Base-by-base conservation (phyloP, 2,888 invertebrate species). In the Euzophera pinguis region DNA sequence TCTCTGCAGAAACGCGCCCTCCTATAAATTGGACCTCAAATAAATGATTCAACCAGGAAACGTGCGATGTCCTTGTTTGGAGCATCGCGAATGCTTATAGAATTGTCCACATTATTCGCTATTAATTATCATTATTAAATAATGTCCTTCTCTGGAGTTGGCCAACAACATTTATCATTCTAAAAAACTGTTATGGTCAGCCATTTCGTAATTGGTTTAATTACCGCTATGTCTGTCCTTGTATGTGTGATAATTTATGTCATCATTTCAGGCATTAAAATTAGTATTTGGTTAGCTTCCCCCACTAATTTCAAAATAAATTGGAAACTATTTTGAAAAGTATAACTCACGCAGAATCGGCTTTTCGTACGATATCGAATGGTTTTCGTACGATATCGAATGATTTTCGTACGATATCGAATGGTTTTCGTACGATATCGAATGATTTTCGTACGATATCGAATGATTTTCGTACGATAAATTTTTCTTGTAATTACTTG, bases 11-110 rank as follows among this genome's bases (percentile, higher is more conserved):
- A 22, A 22, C 22, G 22, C 22, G 22, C 3, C 32, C 38, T 14
- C 64, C 62, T 57, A 34, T 69, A 22, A 55, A 73, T 69, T 74
- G 61, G 47, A 39, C 62, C 64, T 63, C 58, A 59, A 57, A 51
- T 57, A 56, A 67, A 61, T 87, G 85, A 86, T 74, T 85, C 87
- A 89, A 89, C 80, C 67, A 87, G 89, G 89, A 89, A 89, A 81
- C 76, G 69, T 65, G 65, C 66, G 55, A 63, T 75, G 85, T 84
- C 88, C 89, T 88, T 88, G 87, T 87, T 84, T 73, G 86, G 84
- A 64, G 64, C 80, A 81, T 81, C 79, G 77, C 81, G 74, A 81
- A 84, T 83, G 80, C 78, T 70, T 75, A 60, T 72, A 70, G 81
- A 80, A 83, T 84, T 75, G 72, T 71, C 71, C 68, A 80, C 75